These are phyloP conservation scores for Perca fluviatilis DNA, from an alignment of 2,113 vertebrate species.

Conservation along the genomic window DNA sequence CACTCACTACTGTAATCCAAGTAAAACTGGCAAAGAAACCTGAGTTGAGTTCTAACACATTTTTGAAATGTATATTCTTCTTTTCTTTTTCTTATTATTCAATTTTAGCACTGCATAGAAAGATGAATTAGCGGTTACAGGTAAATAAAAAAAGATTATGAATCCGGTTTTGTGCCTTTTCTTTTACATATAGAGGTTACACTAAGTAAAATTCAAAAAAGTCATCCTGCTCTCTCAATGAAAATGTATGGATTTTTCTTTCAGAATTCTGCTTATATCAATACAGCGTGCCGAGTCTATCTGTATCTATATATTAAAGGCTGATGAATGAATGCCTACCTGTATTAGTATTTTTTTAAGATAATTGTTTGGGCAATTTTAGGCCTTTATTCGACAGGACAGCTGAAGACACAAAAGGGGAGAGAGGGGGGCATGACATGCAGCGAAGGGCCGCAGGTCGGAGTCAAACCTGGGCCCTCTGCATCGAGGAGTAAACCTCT, in stretches of 20 bases:
- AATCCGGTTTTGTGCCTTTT: no score
- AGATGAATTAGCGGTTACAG: neutral
- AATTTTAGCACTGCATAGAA: neutral
- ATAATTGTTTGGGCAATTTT: no score
- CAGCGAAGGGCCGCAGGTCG: no score
- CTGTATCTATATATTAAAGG: constrained; percentile 37
- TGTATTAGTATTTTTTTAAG: constrained; percentile 15
- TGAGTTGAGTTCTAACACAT: neutral
- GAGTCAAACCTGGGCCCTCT: no score
- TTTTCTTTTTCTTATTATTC: neutral
- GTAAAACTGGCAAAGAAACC: neutral
- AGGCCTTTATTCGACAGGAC: no score
- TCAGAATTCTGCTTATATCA: constrained; percentile 7
- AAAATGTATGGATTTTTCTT: neutral
- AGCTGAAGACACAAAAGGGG: no score
- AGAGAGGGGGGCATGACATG: no score
- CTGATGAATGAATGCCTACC: constrained; percentile 30
- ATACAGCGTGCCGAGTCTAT: constrained; percentile 24
- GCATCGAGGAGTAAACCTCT: no score
- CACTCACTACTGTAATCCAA: neutral
- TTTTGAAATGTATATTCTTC: neutral
- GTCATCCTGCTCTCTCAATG: neutral
- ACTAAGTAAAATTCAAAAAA: neutral
- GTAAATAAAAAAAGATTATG: neutral
- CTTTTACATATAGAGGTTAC: neutral